Percentiles rank a stretch among this genome's conserved stretches.
Evolutionary conservation across 2,797 vertebrate genomes (phyloP).

Genomic region (Parauchenoglanis ngamensis): DNA sequence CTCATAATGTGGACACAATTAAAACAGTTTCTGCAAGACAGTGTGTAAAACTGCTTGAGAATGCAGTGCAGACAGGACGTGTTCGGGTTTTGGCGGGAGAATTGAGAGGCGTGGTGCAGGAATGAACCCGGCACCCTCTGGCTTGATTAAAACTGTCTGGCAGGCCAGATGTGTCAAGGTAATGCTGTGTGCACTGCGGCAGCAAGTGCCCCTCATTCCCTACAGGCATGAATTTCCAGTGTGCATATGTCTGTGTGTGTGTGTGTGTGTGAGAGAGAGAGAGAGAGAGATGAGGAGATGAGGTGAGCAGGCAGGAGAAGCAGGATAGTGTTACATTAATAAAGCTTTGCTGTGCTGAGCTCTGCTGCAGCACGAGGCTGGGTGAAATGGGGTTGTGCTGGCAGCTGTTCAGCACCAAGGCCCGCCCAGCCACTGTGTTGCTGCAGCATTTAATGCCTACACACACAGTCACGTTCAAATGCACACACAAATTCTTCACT

Average conservation of each 20-base stretch:
- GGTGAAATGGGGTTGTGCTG: slow-evolving; percentile 55
- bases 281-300: neutral
- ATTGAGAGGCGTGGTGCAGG: slow-evolving; percentile 20
- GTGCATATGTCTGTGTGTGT: slow-evolving; percentile 19
- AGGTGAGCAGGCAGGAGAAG: slow-evolving; percentile 26
- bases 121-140: slow-evolving; percentile 43
- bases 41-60: slow-evolving; percentile 30
- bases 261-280: slow-evolving; percentile 21
- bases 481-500: slow-evolving; percentile 43
- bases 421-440: slow-evolving; percentile 37
- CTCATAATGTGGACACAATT: neutral
- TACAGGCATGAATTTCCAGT: slow-evolving; percentile 31
- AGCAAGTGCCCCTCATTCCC: slow-evolving; percentile 27
- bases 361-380: slow-evolving; percentile 56
- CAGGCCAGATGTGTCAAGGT: slow-evolving; percentile 48
- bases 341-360: slow-evolving; percentile 66
- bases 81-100: slow-evolving; percentile 36
- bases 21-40: neutral
- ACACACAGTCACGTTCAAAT: slow-evolving; percentile 64
- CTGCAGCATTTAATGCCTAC: slow-evolving; percentile 24
- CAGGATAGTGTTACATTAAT: slow-evolving; percentile 70
- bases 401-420: slow-evolving; percentile 49
- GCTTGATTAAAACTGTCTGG: slow-evolving; percentile 51
- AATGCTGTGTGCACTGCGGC: slow-evolving; percentile 39
- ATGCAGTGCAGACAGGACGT: slow-evolving; percentile 12